These are phyloP conservation scores for Cyclina sinensis DNA, from an alignment of 1,140 invertebrate genomes.

Conservation along the genomic window DNA sequence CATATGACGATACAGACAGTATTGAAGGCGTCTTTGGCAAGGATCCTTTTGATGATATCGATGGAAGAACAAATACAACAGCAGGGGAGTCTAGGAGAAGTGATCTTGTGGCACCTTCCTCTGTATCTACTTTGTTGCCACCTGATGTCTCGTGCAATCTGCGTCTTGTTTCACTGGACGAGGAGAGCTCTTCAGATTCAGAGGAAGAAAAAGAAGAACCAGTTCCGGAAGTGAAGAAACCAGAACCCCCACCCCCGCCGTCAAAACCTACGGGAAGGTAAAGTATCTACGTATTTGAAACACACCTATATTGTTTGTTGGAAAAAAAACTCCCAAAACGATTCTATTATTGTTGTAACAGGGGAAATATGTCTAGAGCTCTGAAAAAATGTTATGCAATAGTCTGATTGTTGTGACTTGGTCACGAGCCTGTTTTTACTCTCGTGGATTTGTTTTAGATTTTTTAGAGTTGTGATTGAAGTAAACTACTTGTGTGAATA, in stretches of 20 bases:
- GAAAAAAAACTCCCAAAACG: too few species aligned
- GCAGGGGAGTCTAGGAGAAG: neutral
- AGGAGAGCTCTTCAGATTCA: conserved; percentile 53
- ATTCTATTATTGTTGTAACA: too few species aligned
- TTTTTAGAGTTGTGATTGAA: too few species aligned
- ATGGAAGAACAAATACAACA: neutral
- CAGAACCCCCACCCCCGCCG: conserved; percentile 24
- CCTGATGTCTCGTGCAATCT: conserved; percentile 8
- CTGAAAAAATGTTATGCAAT: too few species aligned
- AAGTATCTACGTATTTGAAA: too few species aligned
- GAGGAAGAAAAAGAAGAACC: conserved; percentile 39
- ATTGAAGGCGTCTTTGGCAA: conserved; percentile 1
- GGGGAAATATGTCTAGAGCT: too few species aligned
- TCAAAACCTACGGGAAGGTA: conserved; percentile 4
- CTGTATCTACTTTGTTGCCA: conserved; percentile 11
- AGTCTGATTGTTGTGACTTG: too few species aligned
- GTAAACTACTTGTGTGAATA: too few species aligned
- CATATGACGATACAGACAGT: conserved; percentile 8
- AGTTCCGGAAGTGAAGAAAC: conserved; percentile 50
- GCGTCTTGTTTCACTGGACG: conserved; percentile 54
- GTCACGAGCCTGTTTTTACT: too few species aligned
- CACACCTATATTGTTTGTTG: too few species aligned
- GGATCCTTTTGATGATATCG: conserved; percentile 57
- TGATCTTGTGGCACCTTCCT: neutral
- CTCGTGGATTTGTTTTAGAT: too few species aligned